Percentiles rank a stretch among this genome's conserved stretches.
Evolutionary conservation across 2,797 vertebrate species (phyloP).

Genomic region (Neosilurus hyrtlii): DNA sequence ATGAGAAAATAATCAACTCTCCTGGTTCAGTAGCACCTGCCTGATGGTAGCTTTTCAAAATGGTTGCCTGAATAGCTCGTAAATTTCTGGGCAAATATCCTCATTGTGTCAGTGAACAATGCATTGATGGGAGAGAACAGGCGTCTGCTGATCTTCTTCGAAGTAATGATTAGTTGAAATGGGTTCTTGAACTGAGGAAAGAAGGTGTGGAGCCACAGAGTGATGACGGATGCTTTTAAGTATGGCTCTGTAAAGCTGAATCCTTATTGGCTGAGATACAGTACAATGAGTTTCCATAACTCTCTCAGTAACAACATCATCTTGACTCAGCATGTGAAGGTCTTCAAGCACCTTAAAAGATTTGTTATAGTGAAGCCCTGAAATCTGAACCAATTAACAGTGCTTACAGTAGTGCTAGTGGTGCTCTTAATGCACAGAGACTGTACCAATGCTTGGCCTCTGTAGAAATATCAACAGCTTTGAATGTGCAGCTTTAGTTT

Average conservation of each 20-base stretch:
- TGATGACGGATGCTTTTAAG: neutral
- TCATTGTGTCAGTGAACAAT: neutral
- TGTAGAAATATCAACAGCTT: conserved; percentile 12
- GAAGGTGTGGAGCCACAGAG: neutral
- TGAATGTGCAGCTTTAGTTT: neutral
- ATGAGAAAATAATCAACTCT: neutral
- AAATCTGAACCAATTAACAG: conserved; percentile 13
- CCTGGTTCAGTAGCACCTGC: neutral
- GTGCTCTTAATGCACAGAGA: conserved; percentile 10
- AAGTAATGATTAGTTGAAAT: neutral
- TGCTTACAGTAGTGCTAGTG: neutral
- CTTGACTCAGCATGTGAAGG: neutral
- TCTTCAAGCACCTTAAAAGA: conserved; percentile 2
- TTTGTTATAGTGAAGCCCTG: neutral
- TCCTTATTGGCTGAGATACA: neutral
- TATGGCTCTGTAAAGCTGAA: neutral
- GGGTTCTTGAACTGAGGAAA: neutral
- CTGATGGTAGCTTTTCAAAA: neutral
- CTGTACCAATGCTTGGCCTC: neutral
- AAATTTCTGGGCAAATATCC: neutral
- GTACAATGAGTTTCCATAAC: neutral
- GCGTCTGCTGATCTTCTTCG: neutral
- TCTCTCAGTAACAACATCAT: neutral
- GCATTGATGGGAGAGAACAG: neutral
- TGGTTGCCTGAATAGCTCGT: neutral